Conservation (phyloP, 2,888 invertebrate genomes). For the Drosophila barbarae region DNA sequence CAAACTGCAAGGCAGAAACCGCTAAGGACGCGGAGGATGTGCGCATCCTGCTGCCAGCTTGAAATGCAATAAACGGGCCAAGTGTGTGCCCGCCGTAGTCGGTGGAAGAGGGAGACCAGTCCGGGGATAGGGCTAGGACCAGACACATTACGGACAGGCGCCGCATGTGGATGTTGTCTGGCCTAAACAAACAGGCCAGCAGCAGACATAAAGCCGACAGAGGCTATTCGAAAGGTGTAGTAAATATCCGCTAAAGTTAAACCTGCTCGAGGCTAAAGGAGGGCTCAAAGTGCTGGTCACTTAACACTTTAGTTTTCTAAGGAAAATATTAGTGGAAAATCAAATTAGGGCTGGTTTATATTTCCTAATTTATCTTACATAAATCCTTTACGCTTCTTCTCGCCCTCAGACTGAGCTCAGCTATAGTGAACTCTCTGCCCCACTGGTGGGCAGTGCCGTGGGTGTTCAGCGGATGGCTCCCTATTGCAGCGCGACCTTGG, state of each 20-base stretch:
- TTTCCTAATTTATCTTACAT: background rate
- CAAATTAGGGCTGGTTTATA: background rate
- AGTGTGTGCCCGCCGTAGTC: slow-evolving; percentile 48
- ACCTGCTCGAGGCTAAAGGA: slow-evolving; percentile 2
- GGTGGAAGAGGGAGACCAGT: background rate
- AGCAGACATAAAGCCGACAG: slow-evolving; percentile 27
- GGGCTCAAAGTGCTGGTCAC: background rate
- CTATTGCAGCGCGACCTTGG: slow-evolving; percentile 79
- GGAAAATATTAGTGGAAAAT: background rate
- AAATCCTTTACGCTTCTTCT: background rate
- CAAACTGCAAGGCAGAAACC: slow-evolving; percentile 30
- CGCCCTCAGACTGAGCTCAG: slow-evolving; percentile 77
- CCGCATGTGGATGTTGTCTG: slow-evolving; percentile 45
- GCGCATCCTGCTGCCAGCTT: slow-evolving; percentile 57
- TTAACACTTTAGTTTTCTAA: background rate
- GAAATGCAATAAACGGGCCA: slow-evolving; percentile 73
- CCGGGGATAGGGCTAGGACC: slow-evolving; percentile 23
- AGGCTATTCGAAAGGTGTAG: slow-evolving; percentile 6
- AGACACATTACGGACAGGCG: slow-evolving; percentile 72
- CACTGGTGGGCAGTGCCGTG: slow-evolving; percentile 60
- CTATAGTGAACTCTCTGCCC: slow-evolving; percentile 76
- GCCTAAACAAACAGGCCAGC: slow-evolving; percentile 32
- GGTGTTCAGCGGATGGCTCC: slow-evolving; percentile 76
- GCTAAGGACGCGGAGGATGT: slow-evolving; percentile 61
- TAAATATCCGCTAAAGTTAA: slow-evolving; percentile 20